These are phyloP conservation scores for Bemisia tabaci DNA, from an alignment of 1,140 invertebrate species.

Conservation along the genomic window DNA sequence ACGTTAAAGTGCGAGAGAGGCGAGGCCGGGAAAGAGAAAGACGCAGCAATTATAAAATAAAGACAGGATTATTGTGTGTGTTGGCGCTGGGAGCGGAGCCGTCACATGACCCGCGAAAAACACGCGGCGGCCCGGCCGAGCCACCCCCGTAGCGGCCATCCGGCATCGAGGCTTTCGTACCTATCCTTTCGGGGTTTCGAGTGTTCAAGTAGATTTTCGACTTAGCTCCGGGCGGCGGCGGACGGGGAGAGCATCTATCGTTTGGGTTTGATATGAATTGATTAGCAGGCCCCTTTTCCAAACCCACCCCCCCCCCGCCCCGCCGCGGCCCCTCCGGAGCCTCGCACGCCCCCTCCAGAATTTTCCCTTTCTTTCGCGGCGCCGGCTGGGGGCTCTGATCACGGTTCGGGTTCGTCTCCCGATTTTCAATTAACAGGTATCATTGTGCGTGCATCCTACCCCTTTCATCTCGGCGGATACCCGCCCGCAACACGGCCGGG, in stretches of 20 bases:
- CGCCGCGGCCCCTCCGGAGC: background rate
- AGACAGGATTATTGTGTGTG: background rate
- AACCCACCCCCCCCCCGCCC: background rate
- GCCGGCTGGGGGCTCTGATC: conserved; percentile 20
- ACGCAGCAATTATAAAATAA: background rate
- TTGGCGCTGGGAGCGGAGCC: background rate
- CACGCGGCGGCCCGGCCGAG: too few species aligned
- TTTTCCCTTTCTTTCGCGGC: conserved; percentile 16
- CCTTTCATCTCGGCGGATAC: conserved; percentile 92
- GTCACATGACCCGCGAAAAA: too few species aligned
- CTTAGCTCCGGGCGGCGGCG: background rate
- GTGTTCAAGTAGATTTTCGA: background rate
- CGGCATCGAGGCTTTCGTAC: too few species aligned
- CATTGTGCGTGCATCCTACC: conserved; percentile 41
- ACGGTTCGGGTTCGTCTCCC: background rate
- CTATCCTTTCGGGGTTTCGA: background rate
- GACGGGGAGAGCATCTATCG: background rate
- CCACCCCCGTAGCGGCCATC: too few species aligned
- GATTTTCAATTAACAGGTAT: conserved; percentile 3
- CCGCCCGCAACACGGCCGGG: conserved; percentile 42
- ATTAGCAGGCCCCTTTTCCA: background rate
- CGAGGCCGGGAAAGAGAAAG: background rate
- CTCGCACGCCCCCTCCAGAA: conserved; percentile 23
- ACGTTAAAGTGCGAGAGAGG: background rate
- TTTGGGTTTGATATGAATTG: background rate